phyloP scores from a whole-genome alignment of 2,888 invertebrate species.

The Troides helena region DNA sequence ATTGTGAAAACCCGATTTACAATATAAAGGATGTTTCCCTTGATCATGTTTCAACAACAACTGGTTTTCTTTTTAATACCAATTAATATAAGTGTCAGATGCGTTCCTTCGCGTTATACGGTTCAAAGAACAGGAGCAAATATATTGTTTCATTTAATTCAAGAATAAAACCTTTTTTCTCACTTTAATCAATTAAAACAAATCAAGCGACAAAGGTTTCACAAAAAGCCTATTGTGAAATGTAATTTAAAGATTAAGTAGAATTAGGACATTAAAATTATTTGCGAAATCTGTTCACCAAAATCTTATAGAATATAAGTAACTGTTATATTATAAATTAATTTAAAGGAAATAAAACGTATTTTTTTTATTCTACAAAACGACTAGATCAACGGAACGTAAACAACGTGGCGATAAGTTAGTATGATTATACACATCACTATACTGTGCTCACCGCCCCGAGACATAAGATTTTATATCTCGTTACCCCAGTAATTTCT shows the following conservation, averaged over 20 bases:
- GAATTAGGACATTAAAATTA: too few species aligned
- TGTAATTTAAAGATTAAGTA: background rate
- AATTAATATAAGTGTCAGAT: constrained; percentile 8
- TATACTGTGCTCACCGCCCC: too few species aligned
- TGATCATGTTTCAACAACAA: background rate
- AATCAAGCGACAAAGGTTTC: background rate
- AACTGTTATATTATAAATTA: too few species aligned
- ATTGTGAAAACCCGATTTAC: constrained; percentile 3
- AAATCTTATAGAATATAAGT: too few species aligned
- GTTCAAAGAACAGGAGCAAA: background rate
- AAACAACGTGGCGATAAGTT: too few species aligned
- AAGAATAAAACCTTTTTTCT: background rate
- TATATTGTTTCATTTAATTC: constrained; percentile 3
- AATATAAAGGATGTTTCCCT: background rate
- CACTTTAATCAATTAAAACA: background rate
- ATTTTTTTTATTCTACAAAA: too few species aligned
- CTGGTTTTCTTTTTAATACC: constrained; percentile 5
- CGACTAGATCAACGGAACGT: too few species aligned
- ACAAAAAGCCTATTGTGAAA: background rate
- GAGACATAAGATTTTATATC: too few species aligned
- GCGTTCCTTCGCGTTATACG: constrained; percentile 5
- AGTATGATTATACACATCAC: too few species aligned
- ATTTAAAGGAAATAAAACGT: too few species aligned
- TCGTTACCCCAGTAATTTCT: too few species aligned
- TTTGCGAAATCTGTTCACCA: too few species aligned